A percentile compares a stretch with the other conserved stretches of the same genome.
Conservation (phyloP, 1,140 invertebrate genomes). For the Drosophila parvula region DNA sequence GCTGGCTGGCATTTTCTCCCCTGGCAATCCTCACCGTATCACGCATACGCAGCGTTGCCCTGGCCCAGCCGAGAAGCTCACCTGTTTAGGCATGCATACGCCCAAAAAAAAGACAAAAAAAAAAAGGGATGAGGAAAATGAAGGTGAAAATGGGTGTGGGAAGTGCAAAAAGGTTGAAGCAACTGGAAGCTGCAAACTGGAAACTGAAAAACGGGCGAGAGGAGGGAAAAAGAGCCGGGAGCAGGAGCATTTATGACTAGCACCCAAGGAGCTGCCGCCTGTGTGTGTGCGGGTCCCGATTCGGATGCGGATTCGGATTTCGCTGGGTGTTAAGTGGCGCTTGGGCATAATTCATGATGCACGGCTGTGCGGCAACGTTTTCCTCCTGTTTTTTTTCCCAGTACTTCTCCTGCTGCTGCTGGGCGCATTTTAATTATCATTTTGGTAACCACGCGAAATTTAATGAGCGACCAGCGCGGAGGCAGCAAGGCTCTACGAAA, state of each 20-base stretch:
- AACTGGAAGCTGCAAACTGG: slow-evolving; percentile 13
- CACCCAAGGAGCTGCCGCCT: slow-evolving; percentile 26
- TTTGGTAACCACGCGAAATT: slow-evolving; percentile 71
- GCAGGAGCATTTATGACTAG: slow-evolving; percentile 61
- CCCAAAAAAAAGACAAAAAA: neutral
- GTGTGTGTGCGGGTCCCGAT: slow-evolving; percentile 2
- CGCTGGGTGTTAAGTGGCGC: slow-evolving; percentile 44
- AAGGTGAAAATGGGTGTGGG: slow-evolving; percentile 1
- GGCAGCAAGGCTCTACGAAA: slow-evolving; percentile 39
- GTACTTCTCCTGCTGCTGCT: neutral
- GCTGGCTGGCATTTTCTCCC: neutral
- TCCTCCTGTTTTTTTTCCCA: slow-evolving; percentile 14
- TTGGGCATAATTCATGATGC: slow-evolving; percentile 53
- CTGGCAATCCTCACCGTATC: slow-evolving; percentile 11
- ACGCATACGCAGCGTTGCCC: slow-evolving; percentile 51
- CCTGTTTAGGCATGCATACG: slow-evolving; percentile 51
- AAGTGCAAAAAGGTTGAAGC: neutral
- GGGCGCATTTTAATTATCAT: slow-evolving; percentile 74
- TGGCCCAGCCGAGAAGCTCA: slow-evolving; percentile 22
- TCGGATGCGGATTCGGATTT: slow-evolving; percentile 16
- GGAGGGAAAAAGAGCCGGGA: slow-evolving; percentile 19
- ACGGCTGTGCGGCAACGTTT: slow-evolving; percentile 23
- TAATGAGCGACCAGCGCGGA: slow-evolving; percentile 57
- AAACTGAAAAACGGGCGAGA: slow-evolving; percentile 7
- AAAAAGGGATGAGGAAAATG: slow-evolving; percentile 5